Evolutionary conservation across 1,140 invertebrate genomes (phyloP), one percentile per base, ranked within the genome.

Genomic region (Caenorhabditis latens): DNA sequence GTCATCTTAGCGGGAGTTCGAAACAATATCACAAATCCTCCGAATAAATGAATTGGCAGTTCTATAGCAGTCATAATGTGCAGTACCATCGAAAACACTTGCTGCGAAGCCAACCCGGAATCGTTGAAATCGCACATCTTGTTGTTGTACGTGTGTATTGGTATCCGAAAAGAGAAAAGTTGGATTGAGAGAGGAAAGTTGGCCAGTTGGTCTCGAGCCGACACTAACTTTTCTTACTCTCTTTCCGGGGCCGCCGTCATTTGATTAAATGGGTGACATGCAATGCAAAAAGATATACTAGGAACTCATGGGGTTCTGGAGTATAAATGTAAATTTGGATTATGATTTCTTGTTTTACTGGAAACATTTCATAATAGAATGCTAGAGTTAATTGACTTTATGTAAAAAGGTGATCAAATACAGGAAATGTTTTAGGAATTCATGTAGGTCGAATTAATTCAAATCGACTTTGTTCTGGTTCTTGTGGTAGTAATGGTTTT

Each of bases 31-130:
- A 71, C 65, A 46, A 32, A 71, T 43, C 11, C 65, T 43, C 65
- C 65, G 19, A 71, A 71, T 71, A 71, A 46, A 71, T 71, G 65
- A 71, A 71, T 71, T 16, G 65, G 65, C 5, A 71, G 16, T 71
- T 71, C 40, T 1, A 71, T 43, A 43, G 42, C 42, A 43, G 65
- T 46, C 65, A 71, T 71, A 32, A 71, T 5, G n/a, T 71, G 40
- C 4, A 71, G 42, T 19, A n/a, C 46, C 14, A 46, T 46, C 1
- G 42, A 43, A 42, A 43, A 71, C 19, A 46, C 19, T 43, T 71
- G 65, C 11, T 43, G 65, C 46, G 65, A 71, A n/a, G 40, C 65
- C 11, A 71, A 43, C 42, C 65, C 65, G 65, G 65, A 71, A 71
- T 71, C 65, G 14, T 46, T 46, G 40, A 71, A 71, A 0, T 71